Evolutionary conservation across 1,140 invertebrate genomes (phyloP).

Genomic region (Alviniconcha marisindica): DNA sequence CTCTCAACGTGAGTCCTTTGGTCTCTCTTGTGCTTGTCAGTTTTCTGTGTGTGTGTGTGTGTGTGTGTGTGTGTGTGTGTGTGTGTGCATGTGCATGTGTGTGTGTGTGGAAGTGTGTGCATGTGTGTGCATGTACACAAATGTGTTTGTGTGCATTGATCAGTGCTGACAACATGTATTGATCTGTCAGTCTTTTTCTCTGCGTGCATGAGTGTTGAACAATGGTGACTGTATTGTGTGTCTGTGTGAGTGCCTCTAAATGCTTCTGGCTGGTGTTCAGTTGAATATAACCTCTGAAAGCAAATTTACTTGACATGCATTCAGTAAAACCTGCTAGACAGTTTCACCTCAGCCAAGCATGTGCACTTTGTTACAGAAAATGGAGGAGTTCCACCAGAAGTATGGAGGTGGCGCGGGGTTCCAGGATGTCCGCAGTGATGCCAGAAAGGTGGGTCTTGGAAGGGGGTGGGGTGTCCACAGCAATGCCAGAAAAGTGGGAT

Average conservation of each 20-base stretch:
- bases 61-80: neutral
- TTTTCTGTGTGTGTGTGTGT: neutral
- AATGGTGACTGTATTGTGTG: too few species aligned
- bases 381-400: constrained; percentile 67
- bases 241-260: too few species aligned
- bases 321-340: too few species aligned
- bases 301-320: too few species aligned
- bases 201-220: too few species aligned
- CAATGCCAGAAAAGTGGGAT: too few species aligned
- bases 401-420: constrained; percentile 53
- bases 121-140: neutral
- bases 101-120: neutral
- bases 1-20: constrained; percentile 48
- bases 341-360: too few species aligned
- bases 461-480: too few species aligned
- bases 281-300: too few species aligned
- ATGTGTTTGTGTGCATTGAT: neutral
- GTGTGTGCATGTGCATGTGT: neutral
- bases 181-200: neutral
- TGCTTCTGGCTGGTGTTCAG: too few species aligned
- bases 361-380: constrained; percentile 53
- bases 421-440: constrained; percentile 65
- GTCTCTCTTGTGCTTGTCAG: neutral
- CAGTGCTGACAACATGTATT: neutral
- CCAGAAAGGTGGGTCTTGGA: constrained; percentile 68